Percentiles rank a stretch among this genome's conserved stretches.
Conservation (phyloP, 2,888 invertebrate species). For the Drosophila colorata region DNA sequence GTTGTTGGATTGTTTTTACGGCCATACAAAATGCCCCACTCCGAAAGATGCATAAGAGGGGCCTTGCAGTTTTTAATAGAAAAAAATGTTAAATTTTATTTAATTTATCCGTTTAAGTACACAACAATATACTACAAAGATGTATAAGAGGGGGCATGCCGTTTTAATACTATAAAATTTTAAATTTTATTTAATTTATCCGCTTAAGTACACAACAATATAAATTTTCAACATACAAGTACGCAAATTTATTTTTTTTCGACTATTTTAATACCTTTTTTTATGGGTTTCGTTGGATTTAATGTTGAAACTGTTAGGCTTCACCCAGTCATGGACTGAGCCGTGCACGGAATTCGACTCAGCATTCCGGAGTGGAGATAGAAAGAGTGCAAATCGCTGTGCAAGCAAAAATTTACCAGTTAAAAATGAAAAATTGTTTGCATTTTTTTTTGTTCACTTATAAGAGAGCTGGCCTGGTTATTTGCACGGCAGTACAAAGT, state of each 20-base stretch:
- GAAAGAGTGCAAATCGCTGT: slow-evolving; percentile 4
- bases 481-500: background rate
- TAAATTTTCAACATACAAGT: too few relatives aligned
- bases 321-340: background rate
- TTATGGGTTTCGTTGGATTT: background rate
- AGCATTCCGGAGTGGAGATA: slow-evolving; percentile 7
- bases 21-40: slow-evolving; percentile 22
- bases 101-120: too few relatives aligned
- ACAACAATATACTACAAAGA: too few relatives aligned
- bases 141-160: too few relatives aligned
- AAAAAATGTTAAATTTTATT: too few relatives aligned
- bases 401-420: slow-evolving; percentile 38
- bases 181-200: background rate
- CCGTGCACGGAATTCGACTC: background rate
- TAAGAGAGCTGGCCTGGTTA: slow-evolving; percentile 1
- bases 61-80: background rate
- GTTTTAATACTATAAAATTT: too few relatives aligned
- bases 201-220: too few relatives aligned
- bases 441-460: slow-evolving; percentile 9
- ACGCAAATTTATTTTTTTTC: too few relatives aligned
- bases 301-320: background rate
- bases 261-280: background rate
- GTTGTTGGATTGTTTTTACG: slow-evolving; percentile 74
- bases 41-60: background rate
- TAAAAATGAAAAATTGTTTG: slow-evolving; percentile 56